phyloP scores from a whole-genome alignment of 2,888 invertebrate genomes.

The Erpobdella octoculata region DNA sequence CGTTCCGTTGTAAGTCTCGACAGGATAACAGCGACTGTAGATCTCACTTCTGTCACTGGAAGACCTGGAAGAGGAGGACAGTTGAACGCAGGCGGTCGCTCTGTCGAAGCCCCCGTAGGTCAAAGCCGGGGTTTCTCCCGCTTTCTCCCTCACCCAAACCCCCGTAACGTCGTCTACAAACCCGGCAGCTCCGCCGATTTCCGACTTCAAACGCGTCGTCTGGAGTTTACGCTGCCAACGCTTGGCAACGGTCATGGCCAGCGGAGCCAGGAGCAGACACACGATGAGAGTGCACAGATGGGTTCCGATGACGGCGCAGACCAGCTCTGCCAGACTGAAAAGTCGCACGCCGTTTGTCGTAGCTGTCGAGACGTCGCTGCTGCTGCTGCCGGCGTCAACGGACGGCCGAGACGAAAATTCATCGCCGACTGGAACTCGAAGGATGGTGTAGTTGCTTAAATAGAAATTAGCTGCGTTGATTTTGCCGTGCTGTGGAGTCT shows the following conservation, averaged over 20 bases:
- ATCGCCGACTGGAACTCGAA: constrained; percentile 16
- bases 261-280: constrained; percentile 42
- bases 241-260: constrained; percentile 9
- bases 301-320: constrained; percentile 50
- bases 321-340: constrained; percentile 46
- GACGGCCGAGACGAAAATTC: constrained; percentile 9
- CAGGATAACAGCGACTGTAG: constrained; percentile 12
- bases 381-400: background rate
- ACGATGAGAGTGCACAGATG: constrained; percentile 47
- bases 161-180: background rate
- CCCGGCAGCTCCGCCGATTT: constrained; percentile 6
- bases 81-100: constrained; percentile 7
- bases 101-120: background rate
- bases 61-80: constrained; percentile 4
- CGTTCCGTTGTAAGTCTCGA: constrained; percentile 12
- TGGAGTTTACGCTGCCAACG: constrained; percentile 5
- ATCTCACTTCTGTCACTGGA: constrained; percentile 17
- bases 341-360: constrained; percentile 29
- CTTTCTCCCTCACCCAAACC: constrained; percentile 14
- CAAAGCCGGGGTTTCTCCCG: background rate
- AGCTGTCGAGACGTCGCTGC: constrained; percentile 1
- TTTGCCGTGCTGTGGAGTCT: background rate
- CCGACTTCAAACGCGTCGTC: constrained; percentile 1
- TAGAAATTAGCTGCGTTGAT: background rate
- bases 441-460: constrained; percentile 18